Evolutionary conservation across 2,797 vertebrate species (phyloP).

Genomic region (Chloroceryle inda): DNA sequence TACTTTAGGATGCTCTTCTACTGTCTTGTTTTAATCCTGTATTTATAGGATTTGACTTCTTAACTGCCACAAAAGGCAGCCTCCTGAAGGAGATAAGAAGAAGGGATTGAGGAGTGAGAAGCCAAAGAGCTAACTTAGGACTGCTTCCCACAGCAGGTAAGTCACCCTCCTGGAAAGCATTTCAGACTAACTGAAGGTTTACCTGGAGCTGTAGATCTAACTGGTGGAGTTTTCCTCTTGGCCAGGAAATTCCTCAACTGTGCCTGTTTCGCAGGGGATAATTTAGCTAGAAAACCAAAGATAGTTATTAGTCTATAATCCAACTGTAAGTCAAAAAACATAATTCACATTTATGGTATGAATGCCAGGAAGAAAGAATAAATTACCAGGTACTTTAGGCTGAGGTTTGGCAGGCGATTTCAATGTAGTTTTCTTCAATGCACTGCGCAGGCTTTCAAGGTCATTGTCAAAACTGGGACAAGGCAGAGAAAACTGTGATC

Average conservation of each 20-base stretch:
- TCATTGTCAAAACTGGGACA: constrained; percentile 89
- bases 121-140: not conserved
- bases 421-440: constrained; percentile 90
- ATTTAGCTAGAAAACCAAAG: constrained; percentile 82
- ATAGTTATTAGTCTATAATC: not conserved
- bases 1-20: not conserved
- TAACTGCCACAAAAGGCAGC: not conserved
- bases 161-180: not conserved
- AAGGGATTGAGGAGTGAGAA: not conserved
- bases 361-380: not conserved
- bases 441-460: constrained; percentile 88
- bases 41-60: not conserved
- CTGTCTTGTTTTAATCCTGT: not conserved
- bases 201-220: constrained; percentile 97
- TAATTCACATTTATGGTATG: not conserved
- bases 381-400: constrained; percentile 85
- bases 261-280: constrained; percentile 90
- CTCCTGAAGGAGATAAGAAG: not conserved
- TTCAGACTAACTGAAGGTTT: constrained; percentile 7
- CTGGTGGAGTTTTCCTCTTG: constrained; percentile 92
- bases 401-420: constrained; percentile 80
- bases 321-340: not conserved
- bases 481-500: not conserved
- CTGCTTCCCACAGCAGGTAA: not conserved
- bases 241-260: constrained; percentile 95